Base-by-base conservation (phyloP, 2,113 vertebrate species). In the Monarcha castaneiventris region DNA sequence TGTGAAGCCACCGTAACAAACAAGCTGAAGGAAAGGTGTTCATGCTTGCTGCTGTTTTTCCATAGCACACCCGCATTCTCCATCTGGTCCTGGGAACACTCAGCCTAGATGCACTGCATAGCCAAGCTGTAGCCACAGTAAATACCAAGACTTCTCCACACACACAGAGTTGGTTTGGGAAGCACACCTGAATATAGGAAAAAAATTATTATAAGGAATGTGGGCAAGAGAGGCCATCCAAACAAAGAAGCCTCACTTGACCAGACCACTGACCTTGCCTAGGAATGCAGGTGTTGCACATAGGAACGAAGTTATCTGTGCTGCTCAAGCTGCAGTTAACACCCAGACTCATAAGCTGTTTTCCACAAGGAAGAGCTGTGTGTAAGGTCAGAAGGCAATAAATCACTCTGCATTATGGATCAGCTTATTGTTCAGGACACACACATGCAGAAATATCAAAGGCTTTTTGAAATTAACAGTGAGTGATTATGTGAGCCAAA, bases 401-500 rank as follows among this genome's bases (percentile, higher is more conserved):
- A 92, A 92, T 61, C 74, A 63, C 1, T 0, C 56, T 80, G 52
- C 39, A 20, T 68, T 93, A 90, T 68, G 44, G 62, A 93, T 72
- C 81, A 81, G 20, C 48, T 93, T 71, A 84, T 84, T 93, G 90
- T 89, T 94, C 75, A 84, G 84, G 63, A 76, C 71, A 71, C 44
- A 94, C 55, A 73, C 33, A 58, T 23, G 35, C 25, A 87, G 15
- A 92, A 83, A 71, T 72, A 95, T 55, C 77, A 87, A 91, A 84
- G 33, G 16, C 48, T 75, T 81, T 91, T 78, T 71, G 68, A 89
- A 87, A 93, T 78, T 39, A 93, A 84, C 77, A 91, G 56, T 71
- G 91, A 93, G 30, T 43, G 33, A 95, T 89, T 78, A 81, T 43
- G 52, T 84, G 81, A 93, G 74, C 66, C 73, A 93, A 94, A 92